phyloP scores from a whole-genome alignment of 2,797 vertebrate genomes.

The Alosa sapidissima region DNA sequence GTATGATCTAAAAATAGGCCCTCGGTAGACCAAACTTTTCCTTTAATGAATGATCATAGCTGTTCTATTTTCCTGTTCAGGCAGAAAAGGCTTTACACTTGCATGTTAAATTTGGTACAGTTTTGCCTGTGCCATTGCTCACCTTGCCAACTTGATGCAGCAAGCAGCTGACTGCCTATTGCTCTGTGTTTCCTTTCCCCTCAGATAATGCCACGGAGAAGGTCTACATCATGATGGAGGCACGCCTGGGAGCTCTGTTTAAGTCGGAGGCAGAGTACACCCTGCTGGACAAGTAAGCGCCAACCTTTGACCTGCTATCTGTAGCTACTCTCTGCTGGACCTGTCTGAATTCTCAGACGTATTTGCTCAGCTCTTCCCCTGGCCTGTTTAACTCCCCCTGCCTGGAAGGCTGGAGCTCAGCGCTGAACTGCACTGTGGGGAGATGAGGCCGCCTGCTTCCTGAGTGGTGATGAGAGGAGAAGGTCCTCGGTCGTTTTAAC shows the following conservation, averaged over 20 bases:
- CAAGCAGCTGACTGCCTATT: slow-evolving; percentile 37
- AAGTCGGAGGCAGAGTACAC: slow-evolving; percentile 89
- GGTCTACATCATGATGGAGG: slow-evolving; percentile 93
- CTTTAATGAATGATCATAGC: not conserved
- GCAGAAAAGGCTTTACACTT: not conserved
- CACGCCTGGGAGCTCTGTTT: slow-evolving; percentile 88
- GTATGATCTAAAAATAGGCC: no score
- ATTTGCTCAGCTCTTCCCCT: not conserved
- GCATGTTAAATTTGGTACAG: not conserved
- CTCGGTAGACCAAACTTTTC: no score
- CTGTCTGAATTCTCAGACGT: not conserved
- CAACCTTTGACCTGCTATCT: not conserved
- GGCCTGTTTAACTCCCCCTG: not conserved
- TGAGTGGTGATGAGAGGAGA: not conserved
- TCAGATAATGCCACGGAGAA: slow-evolving; percentile 83
- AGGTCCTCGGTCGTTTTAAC: not conserved
- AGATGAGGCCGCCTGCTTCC: not conserved
- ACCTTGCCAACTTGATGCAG: not conserved
- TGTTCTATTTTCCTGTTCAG: not conserved
- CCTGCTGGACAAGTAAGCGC: slow-evolving; percentile 87
- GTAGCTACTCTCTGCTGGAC: not conserved
- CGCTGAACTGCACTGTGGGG: not conserved
- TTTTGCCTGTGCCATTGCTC: not conserved
- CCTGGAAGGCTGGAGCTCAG: not conserved
- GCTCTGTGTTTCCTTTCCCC: slow-evolving; percentile 28